Conservation (phyloP, 2,113 vertebrate species). For the Carollia perspicillata region DNA sequence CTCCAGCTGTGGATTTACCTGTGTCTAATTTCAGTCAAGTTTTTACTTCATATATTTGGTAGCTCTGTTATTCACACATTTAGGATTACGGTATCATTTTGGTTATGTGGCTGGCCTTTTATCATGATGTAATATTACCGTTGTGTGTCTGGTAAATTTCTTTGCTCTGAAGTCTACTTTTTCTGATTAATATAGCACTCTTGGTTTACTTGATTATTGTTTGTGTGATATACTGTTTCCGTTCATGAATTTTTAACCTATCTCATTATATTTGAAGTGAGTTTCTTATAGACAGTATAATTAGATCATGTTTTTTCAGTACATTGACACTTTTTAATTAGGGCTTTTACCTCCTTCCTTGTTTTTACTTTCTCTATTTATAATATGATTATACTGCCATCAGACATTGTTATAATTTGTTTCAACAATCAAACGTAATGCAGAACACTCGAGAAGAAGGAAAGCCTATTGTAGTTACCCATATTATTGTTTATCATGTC, state of each 20-base stretch:
- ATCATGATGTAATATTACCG: background rate
- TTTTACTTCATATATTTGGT: background rate
- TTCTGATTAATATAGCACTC: background rate
- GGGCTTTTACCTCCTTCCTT: background rate
- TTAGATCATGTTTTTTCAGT: background rate
- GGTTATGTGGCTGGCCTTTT: background rate
- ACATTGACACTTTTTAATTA: background rate
- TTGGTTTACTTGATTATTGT: background rate
- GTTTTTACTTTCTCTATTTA: background rate
- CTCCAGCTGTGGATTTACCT: background rate
- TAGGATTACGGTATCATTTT: background rate
- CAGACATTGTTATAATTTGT: background rate
- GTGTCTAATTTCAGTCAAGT: background rate
- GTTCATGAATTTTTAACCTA: background rate
- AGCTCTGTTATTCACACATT: background rate
- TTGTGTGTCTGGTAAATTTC: background rate
- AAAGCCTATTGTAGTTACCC: background rate
- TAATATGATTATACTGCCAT: background rate
- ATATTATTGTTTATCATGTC: background rate
- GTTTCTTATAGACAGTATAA: background rate
- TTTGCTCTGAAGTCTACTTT: constrained; percentile 2
- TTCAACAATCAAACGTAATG: background rate
- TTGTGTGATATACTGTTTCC: background rate
- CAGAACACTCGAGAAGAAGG: background rate
- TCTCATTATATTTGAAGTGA: background rate